Evolutionary conservation across 1,140 invertebrate species (phyloP).

Genomic region (Halesus radiatus): DNA sequence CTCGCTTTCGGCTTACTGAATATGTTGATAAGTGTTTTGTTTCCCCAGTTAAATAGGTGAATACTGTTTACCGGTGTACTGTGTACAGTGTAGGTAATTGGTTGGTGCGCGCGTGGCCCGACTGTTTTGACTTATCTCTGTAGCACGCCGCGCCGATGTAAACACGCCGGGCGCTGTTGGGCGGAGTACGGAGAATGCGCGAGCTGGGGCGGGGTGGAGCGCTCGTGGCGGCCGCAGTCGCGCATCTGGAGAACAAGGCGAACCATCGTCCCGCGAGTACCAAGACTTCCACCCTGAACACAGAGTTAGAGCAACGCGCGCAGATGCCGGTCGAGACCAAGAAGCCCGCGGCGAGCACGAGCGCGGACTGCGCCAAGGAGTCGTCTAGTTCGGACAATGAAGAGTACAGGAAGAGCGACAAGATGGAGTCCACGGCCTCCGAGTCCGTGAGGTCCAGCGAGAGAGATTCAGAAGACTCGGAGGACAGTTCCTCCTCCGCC

Average conservation of each 20-base stretch:
- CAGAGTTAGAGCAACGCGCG: conserved; percentile 59
- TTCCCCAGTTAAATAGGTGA: not conserved
- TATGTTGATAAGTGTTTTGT: not conserved
- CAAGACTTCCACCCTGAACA: conserved; percentile 53
- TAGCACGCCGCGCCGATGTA: not conserved
- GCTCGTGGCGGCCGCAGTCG: conserved; percentile 68
- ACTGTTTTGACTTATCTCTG: not conserved
- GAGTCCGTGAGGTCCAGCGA: conserved; percentile 42
- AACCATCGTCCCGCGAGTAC: conserved; percentile 58
- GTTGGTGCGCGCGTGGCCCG: not conserved
- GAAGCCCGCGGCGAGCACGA: conserved; percentile 19
- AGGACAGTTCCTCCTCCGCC: conserved; percentile 16
- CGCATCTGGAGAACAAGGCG: conserved; percentile 64
- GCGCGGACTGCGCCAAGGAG: conserved; percentile 16
- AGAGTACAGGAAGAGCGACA: conserved; percentile 1
- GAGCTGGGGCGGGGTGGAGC: conserved; percentile 63
- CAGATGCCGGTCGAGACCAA: conserved; percentile 18
- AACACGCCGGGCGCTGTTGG: not conserved
- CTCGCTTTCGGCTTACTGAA: not conserved
- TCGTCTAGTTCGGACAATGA: conserved; percentile 47
- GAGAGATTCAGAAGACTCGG: conserved; percentile 41
- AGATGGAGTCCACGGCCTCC: conserved; percentile 41
- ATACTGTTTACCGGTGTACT: not conserved
- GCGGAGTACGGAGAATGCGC: conserved; percentile 35
- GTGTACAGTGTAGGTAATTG: not conserved